A percentile compares a stretch with the other conserved stretches of the same genome.
These are phyloP conservation scores for Drosophila picticornis DNA, from an alignment of 2,888 invertebrate genomes.

Conservation along the genomic window DNA sequence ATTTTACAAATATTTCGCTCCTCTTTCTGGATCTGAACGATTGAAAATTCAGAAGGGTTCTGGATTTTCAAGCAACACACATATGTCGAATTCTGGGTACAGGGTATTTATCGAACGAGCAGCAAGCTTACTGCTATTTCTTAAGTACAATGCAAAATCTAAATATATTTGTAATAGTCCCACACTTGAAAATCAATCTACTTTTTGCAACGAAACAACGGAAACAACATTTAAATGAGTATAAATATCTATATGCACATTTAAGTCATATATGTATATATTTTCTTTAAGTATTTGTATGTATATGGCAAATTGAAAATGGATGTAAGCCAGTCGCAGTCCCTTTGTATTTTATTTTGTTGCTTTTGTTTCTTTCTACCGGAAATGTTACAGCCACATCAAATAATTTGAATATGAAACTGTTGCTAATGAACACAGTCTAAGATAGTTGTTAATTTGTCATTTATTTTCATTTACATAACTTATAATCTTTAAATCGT, in stretches of 20 bases:
- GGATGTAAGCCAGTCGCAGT: background rate
- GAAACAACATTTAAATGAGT: conserved; percentile 7
- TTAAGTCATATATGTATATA: background rate
- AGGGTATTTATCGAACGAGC: background rate
- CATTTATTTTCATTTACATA: conserved; percentile 1
- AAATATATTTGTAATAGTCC: conserved; percentile 4
- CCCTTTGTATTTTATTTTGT: background rate
- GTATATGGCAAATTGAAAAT: background rate
- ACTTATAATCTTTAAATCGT: background rate
- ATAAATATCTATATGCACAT: background rate
- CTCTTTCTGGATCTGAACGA: background rate
- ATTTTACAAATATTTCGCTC: background rate
- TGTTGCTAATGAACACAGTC: background rate
- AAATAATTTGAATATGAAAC: conserved; percentile 4
- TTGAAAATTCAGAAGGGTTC: background rate
- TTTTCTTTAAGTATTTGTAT: background rate
- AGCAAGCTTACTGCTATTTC: background rate
- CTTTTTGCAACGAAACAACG: background rate
- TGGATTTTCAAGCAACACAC: background rate
- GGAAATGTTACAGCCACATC: conserved; percentile 2
- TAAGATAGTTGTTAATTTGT: background rate
- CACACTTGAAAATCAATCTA: conserved; percentile 14
- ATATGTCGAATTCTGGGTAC: background rate
- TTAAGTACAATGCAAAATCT: background rate
- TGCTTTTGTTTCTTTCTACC: background rate